A percentile compares a stretch with the other conserved stretches of the same genome.
These are phyloP conservation scores for Steinernema carpocapsae DNA, from an alignment of 2,888 invertebrate species.

Conservation along the genomic window DNA sequence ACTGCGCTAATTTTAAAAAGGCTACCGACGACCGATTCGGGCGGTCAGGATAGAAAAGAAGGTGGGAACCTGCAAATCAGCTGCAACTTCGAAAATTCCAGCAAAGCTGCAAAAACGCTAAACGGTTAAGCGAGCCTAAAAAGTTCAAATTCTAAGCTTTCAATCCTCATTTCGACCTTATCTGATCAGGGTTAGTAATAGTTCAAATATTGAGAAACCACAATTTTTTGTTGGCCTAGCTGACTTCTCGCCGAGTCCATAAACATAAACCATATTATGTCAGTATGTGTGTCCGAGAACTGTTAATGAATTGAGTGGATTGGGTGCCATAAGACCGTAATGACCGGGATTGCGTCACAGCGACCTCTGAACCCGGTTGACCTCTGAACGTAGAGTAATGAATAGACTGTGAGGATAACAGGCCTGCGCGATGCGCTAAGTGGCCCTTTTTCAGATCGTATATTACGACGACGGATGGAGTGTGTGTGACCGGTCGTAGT, in stretches of 20 bases:
- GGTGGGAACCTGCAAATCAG: no score
- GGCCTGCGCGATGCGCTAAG: constrained; percentile 23
- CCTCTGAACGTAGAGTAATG: constrained; percentile 14
- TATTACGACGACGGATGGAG: not conserved
- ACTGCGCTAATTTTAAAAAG: not conserved
- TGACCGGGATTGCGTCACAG: constrained; percentile 19
- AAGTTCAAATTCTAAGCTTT: no score
- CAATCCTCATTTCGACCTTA: no score
- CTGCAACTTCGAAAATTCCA: no score
- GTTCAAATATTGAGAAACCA: no score
- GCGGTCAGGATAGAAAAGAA: not conserved
- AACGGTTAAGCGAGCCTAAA: no score
- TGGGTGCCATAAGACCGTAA: constrained; percentile 12
- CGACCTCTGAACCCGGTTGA: constrained; percentile 30
- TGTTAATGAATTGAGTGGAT: constrained; percentile 8
- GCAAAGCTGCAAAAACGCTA: no score
- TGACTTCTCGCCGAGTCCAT: no score
- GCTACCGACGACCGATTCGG: not conserved
- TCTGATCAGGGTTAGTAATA: no score
- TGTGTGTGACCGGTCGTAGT: not conserved
- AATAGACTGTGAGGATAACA: constrained; percentile 5
- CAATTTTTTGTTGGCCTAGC: no score
- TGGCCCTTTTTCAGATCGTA: constrained; percentile 31
- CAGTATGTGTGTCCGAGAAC: constrained; percentile 3
- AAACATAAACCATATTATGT: no score